Percentiles rank a stretch among this genome's conserved stretches.
Evolutionary conservation across 2,888 invertebrate genomes (phyloP).

Genomic region (Cataglyphis rosenhaueri): DNA sequence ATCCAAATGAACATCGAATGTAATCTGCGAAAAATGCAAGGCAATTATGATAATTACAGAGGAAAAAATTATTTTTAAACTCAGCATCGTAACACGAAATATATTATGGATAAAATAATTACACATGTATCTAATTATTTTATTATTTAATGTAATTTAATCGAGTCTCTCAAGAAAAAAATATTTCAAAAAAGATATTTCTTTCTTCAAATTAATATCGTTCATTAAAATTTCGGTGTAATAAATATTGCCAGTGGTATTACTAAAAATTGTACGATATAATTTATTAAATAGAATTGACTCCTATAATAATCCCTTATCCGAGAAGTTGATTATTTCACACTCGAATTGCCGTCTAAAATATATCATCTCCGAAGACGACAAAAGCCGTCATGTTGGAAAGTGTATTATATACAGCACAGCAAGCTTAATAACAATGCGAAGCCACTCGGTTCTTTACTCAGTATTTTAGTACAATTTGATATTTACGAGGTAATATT

Average conservation of each 20-base stretch:
- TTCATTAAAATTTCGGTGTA: neutral
- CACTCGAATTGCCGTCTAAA: conserved; percentile 2
- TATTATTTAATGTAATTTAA: neutral
- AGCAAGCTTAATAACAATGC: conserved; percentile 44
- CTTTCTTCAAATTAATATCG: neutral
- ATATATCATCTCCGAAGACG: conserved; percentile 34
- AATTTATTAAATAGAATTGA: neutral
- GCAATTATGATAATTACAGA: neutral
- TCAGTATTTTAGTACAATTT: conserved; percentile 48
- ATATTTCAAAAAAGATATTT: neutral
- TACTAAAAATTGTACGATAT: neutral
- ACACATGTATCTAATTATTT: neutral
- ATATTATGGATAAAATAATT: neutral
- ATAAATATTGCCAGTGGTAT: neutral
- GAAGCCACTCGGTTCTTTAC: conserved; percentile 41
- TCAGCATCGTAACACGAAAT: neutral
- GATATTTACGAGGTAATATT: conserved; percentile 52
- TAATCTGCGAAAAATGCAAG: conserved; percentile 21
- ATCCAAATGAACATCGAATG: conserved; percentile 6
- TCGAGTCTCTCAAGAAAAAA: neutral
- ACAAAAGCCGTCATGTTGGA: conserved; percentile 6
- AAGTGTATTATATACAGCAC: conserved; percentile 20
- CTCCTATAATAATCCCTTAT: conserved; percentile 2
- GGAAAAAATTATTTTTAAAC: neutral
- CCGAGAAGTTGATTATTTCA: conserved; percentile 6